phyloP scores from a whole-genome alignment of 2,113 vertebrate species.

The Catagonus wagneri region DNA sequence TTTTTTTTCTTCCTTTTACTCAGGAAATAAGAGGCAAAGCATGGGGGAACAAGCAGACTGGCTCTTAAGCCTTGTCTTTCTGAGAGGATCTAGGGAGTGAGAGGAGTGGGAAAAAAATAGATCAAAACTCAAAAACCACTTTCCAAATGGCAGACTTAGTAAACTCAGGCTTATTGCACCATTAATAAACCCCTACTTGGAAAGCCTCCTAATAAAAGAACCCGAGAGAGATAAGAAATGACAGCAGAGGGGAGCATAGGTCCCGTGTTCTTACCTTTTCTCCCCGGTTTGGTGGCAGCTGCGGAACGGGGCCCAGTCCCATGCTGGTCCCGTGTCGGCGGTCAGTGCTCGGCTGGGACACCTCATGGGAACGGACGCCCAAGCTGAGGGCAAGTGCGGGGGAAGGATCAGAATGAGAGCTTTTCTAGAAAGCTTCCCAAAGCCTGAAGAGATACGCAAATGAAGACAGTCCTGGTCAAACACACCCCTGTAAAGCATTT shows the following conservation, averaged over 20 bases:
- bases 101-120: not conserved
- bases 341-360: accelerated
- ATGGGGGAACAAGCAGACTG: not conserved
- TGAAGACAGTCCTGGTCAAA: not conserved
- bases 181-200: not conserved
- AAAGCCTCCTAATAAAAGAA: not conserved
- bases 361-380: not conserved
- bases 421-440: conserved; percentile 7
- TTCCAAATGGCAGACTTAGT: accelerated
- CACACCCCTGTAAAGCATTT: not conserved
- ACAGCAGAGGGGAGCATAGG: accelerated
- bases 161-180: not conserved
- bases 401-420: not conserved
- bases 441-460: not conserved
- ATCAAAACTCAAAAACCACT: not conserved
- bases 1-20: not conserved
- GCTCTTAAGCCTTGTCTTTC: not conserved
- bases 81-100: not conserved
- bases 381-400: not conserved
- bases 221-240: not conserved
- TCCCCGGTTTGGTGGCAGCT: not conserved
- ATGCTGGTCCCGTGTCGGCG: not conserved
- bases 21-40: not conserved
- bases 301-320: not conserved
- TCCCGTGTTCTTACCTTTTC: no score